Evolutionary conservation across 2,888 invertebrate species (phyloP).

Genomic region (Agonopterix heracliana): DNA sequence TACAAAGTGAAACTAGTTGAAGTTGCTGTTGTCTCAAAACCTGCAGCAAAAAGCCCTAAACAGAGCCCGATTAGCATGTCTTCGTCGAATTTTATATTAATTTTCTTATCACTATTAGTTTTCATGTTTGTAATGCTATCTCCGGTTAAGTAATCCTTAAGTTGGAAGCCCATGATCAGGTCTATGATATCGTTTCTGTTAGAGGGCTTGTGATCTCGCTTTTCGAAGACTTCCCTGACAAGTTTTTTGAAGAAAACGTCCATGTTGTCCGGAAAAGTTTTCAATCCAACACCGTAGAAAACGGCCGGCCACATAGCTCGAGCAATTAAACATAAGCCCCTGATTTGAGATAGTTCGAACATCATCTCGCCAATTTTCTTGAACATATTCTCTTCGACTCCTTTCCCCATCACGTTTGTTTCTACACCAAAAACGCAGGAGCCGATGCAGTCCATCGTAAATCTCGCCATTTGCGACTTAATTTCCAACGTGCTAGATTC

Average conservation of each 20-base stretch:
- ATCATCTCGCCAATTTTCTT: slow-evolving; percentile 22
- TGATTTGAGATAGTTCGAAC: slow-evolving; percentile 15
- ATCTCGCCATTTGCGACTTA: slow-evolving; percentile 31
- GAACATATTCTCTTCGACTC: slow-evolving; percentile 26
- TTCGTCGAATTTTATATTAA: slow-evolving; percentile 38
- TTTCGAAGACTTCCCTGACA: slow-evolving; percentile 14
- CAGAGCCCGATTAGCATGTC: slow-evolving; percentile 70
- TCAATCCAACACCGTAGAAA: slow-evolving; percentile 28
- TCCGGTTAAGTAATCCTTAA: slow-evolving; percentile 24
- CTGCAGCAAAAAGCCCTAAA: slow-evolving; percentile 59
- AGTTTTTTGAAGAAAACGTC: slow-evolving; percentile 20
- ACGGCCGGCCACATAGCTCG: slow-evolving; percentile 31
- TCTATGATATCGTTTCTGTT: slow-evolving; percentile 23
- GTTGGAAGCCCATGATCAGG: slow-evolving; percentile 14
- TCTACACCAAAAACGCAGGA: slow-evolving; percentile 32
- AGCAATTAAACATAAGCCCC: slow-evolving; percentile 15
- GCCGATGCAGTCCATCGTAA: slow-evolving; percentile 37
- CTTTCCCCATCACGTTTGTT: slow-evolving; percentile 24
- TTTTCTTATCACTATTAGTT: slow-evolving; percentile 8
- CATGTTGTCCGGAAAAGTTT: slow-evolving; percentile 22
- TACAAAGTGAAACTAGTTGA: slow-evolving; percentile 32
- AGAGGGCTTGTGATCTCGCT: slow-evolving; percentile 13
- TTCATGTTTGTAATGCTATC: slow-evolving; percentile 21
- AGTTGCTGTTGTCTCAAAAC: slow-evolving; percentile 44
- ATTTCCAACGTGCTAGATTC: slow-evolving; percentile 23